phyloP scores from a whole-genome alignment of 2,113 vertebrate genomes.

The Sphaerodactylus townsendi region DNA sequence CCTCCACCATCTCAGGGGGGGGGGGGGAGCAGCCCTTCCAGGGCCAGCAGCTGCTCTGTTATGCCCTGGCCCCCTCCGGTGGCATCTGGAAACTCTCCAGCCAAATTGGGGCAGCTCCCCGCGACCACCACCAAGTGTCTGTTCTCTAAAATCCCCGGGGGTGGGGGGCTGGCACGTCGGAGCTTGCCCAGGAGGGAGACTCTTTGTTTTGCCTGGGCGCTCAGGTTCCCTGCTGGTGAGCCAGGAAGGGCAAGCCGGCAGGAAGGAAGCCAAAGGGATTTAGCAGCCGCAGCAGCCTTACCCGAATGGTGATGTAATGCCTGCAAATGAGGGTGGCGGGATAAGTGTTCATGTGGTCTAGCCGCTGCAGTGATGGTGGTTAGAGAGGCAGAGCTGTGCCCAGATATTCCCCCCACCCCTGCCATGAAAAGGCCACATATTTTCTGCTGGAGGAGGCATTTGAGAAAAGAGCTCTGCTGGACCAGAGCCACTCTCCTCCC shows the following conservation, averaged over 20 bases:
- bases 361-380: not conserved
- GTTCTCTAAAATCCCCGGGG: not conserved
- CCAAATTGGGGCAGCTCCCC: too few relatives aligned
- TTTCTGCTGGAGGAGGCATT: not conserved
- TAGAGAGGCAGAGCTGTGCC: not conserved
- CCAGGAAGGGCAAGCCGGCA: not conserved
- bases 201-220: conserved; percentile 14
- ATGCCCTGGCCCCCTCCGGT: not conserved
- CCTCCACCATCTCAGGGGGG: not conserved
- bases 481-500: not conserved
- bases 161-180: not conserved
- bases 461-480: not conserved
- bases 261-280: conserved; percentile 14
- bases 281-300: not conserved
- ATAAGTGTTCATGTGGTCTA: not conserved
- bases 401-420: not conserved
- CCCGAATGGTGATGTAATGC: conserved; percentile 7
- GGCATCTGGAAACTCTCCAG: not conserved
- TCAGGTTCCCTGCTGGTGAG: not conserved
- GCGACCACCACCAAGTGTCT: too few relatives aligned
- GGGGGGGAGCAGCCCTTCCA: not conserved
- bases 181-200: not conserved
- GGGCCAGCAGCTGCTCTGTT: not conserved
- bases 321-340: not conserved
- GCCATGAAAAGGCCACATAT: not conserved